Evolutionary conservation across 1,140 invertebrate genomes (phyloP).

Genomic region (Drosophila ogumai): DNA sequence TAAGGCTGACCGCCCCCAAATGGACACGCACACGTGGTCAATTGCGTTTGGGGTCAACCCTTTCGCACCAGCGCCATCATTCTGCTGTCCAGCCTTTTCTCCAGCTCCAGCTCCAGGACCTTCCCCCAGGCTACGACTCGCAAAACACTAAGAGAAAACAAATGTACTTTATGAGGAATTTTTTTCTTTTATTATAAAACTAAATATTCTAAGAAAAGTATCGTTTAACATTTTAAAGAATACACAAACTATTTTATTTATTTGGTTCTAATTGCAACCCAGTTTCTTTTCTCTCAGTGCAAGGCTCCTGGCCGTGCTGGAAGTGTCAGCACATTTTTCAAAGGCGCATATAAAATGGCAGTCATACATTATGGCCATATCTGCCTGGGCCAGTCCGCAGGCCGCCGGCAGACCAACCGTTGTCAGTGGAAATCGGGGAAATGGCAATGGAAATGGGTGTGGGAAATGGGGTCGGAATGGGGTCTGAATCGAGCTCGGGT

Average conservation of each 20-base stretch:
- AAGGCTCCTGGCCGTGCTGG: conserved; percentile 37
- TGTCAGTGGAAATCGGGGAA: conserved; percentile 39
- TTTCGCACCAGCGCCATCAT: conserved; percentile 79
- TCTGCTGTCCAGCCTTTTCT: conserved; percentile 51
- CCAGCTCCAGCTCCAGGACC: conserved; percentile 8
- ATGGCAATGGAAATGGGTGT: conserved; percentile 17
- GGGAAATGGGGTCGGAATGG: conserved; percentile 18
- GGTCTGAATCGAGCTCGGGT: conserved; percentile 15
- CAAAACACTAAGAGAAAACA: conserved; percentile 11
- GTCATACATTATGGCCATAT: conserved; percentile 83
- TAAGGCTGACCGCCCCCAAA: conserved; percentile 40
- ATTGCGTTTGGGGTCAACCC: conserved; percentile 83
- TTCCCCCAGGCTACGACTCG: conserved; percentile 4
- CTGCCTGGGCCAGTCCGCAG: conserved; percentile 48
- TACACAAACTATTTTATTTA: no score
- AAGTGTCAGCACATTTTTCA: conserved; percentile 83
- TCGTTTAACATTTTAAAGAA: no score
- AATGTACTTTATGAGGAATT: no score
- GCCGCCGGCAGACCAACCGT: conserved; percentile 30
- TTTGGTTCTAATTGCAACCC: no score
- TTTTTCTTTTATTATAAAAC: background rate
- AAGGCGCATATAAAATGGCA: conserved; percentile 83
- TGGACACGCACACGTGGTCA: conserved; percentile 78
- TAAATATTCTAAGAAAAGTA: fast-evolving
- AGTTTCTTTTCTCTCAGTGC: background rate